Evolutionary conservation across 2,888 invertebrate genomes (phyloP).

Genomic region (Acronicta psi): DNA sequence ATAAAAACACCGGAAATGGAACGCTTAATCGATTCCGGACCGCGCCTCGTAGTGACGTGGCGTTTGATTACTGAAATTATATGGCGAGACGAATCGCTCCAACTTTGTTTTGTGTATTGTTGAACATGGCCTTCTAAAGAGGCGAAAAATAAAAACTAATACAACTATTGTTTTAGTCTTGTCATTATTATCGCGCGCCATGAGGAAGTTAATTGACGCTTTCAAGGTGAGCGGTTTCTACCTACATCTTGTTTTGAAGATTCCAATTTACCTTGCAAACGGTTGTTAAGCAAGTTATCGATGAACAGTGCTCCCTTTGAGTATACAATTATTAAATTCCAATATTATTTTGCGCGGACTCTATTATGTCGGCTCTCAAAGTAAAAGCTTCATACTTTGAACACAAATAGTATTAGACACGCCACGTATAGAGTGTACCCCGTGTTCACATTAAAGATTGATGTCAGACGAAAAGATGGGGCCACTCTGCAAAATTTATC

Average conservation of each 20-base stretch:
- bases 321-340: conserved; percentile 51
- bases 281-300: conserved; percentile 9
- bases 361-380: conserved; percentile 57
- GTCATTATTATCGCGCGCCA: conserved; percentile 82
- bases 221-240: conserved; percentile 81
- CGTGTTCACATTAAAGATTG: conserved; percentile 86
- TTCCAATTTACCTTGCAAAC: conserved; percentile 55
- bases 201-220: conserved; percentile 83
- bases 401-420: conserved; percentile 83
- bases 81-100: conserved; percentile 84
- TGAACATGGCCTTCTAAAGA: conserved; percentile 78
- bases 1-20: conserved; percentile 87
- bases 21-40: conserved; percentile 86
- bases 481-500: conserved; percentile 89
- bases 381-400: conserved; percentile 75
- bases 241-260: conserved; percentile 68
- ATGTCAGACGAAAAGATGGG: conserved; percentile 88
- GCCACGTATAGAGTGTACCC: conserved; percentile 85
- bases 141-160: conserved; percentile 86
- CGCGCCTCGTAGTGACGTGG: conserved; percentile 83
- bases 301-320: conserved; percentile 20
- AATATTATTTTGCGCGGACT: conserved; percentile 53
- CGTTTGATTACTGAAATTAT: conserved; percentile 87
- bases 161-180: conserved; percentile 87
- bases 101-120: conserved; percentile 87